Percentiles rank a stretch among this genome's conserved stretches.
Evolutionary conservation across 2,797 vertebrate species (phyloP).

Genomic region (Enteromius paludinosus): DNA sequence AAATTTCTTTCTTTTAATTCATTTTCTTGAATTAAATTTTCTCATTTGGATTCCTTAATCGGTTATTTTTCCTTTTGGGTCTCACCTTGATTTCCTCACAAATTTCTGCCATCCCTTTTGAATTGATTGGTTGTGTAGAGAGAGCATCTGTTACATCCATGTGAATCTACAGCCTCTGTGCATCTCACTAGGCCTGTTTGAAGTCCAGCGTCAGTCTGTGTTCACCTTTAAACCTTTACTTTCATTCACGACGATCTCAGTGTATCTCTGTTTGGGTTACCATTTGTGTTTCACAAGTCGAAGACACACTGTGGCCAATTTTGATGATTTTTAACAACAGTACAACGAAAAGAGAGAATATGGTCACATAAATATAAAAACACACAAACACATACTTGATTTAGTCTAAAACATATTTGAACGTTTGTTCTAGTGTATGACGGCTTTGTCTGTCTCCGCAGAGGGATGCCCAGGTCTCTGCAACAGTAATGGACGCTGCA

Average conservation of each 20-base stretch:
- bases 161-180: slow-evolving; percentile 96
- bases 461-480: slow-evolving; percentile 97
- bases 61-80: slow-evolving; percentile 8
- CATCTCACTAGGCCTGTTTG: slow-evolving; percentile 89
- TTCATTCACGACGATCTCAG: slow-evolving; percentile 59
- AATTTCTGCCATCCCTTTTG: slow-evolving; percentile 54
- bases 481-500: slow-evolving; percentile 97
- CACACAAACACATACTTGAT: slow-evolving; percentile 9
- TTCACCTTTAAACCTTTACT: slow-evolving; percentile 67
- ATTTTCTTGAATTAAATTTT: slow-evolving; percentile 13
- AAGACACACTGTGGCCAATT: slow-evolving; percentile 15
- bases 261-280: slow-evolving; percentile 59
- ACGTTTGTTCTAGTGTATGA: slow-evolving; percentile 38
- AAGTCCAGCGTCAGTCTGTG: slow-evolving; percentile 85
- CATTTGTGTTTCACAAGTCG: slow-evolving; percentile 45
- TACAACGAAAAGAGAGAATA: background rate
- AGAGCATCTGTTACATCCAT: slow-evolving; percentile 81
- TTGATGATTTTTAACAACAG: slow-evolving; percentile 5
- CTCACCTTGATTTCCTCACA: slow-evolving; percentile 41
- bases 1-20: slow-evolving; percentile 49
- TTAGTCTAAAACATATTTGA: background rate
- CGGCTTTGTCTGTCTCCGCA: slow-evolving; percentile 66
- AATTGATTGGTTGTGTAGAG: slow-evolving; percentile 20
- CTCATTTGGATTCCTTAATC: slow-evolving; percentile 23
- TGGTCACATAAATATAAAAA: background rate